These are phyloP conservation scores for Drosophila funebris DNA, from an alignment of 1,140 invertebrate genomes.

Conservation along the genomic window DNA sequence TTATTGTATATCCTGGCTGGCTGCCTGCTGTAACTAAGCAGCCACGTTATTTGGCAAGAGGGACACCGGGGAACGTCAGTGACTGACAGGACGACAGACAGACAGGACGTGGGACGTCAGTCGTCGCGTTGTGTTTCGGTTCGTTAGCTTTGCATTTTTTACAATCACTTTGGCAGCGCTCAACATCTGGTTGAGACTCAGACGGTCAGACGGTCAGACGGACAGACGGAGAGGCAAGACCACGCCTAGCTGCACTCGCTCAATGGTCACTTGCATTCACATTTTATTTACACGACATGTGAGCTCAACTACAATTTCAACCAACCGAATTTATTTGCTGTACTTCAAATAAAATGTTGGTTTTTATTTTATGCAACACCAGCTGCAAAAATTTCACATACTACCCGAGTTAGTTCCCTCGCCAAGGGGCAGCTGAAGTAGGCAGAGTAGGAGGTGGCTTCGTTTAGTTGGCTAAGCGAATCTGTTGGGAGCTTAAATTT, in stretches of 20 bases:
- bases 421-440: no score
- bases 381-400: conserved; percentile 47
- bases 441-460: background rate
- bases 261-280: conserved; percentile 77
- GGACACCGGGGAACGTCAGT: conserved; percentile 23
- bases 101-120: conserved; percentile 59
- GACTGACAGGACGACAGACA: conserved; percentile 33
- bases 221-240: background rate
- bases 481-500: conserved; percentile 9
- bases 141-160: conserved; percentile 81
- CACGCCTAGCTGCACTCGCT: conserved; percentile 57
- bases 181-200: conserved; percentile 4
- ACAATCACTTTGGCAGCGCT: conserved; percentile 72
- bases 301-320: conserved; percentile 65
- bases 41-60: background rate
- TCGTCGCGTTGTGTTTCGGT: conserved; percentile 77
- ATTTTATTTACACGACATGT: conserved; percentile 77
- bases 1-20: conserved; percentile 47
- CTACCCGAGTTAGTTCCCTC: background rate
- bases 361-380: conserved; percentile 71
- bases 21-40: conserved; percentile 40
- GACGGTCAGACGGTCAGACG: background rate
- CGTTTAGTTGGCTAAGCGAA: conserved; percentile 22
- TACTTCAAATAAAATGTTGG: conserved; percentile 76
- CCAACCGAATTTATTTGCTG: conserved; percentile 70